Conservation (phyloP, 2,888 invertebrate species). For the Caenorhabditis sulstoni region DNA sequence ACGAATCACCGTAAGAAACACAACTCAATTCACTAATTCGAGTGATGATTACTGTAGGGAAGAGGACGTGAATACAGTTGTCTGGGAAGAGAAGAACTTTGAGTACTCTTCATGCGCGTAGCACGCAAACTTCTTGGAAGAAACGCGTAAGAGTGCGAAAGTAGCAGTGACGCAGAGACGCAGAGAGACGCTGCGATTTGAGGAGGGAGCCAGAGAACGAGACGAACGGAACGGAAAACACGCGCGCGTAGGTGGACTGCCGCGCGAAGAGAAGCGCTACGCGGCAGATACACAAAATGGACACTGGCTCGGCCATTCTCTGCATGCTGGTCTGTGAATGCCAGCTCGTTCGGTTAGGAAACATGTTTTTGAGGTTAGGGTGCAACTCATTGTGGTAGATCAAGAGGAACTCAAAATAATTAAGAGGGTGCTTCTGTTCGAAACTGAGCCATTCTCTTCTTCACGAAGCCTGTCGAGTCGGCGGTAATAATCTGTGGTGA, state of each 20-base stretch:
- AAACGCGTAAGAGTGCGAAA: background rate
- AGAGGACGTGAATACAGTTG: background rate
- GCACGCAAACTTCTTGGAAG: background rate
- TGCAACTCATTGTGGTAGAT: slow-evolving; percentile 6
- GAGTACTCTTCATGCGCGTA: slow-evolving; percentile 7
- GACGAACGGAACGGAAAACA: slow-evolving; percentile 1
- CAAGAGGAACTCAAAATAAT: background rate
- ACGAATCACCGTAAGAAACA: background rate
- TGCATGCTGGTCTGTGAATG: background rate
- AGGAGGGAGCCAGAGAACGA: background rate
- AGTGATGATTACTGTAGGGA: background rate
- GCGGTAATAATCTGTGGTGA: slow-evolving; percentile 32
- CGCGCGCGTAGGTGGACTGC: background rate
- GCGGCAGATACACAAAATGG: background rate
- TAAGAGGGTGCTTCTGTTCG: background rate
- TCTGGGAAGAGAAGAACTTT: background rate
- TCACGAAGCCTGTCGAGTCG: background rate
- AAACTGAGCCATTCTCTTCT: background rate
- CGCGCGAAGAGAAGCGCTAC: background rate
- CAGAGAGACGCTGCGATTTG: background rate
- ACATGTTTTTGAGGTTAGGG: slow-evolving; percentile 8
- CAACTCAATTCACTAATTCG: background rate
- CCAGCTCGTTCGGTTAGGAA: background rate
- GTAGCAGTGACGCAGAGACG: background rate
- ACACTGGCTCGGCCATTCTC: background rate